Evolutionary conservation across 2,113 vertebrate genomes (phyloP).

Genomic region (Oreotrochilus melanogaster): DNA sequence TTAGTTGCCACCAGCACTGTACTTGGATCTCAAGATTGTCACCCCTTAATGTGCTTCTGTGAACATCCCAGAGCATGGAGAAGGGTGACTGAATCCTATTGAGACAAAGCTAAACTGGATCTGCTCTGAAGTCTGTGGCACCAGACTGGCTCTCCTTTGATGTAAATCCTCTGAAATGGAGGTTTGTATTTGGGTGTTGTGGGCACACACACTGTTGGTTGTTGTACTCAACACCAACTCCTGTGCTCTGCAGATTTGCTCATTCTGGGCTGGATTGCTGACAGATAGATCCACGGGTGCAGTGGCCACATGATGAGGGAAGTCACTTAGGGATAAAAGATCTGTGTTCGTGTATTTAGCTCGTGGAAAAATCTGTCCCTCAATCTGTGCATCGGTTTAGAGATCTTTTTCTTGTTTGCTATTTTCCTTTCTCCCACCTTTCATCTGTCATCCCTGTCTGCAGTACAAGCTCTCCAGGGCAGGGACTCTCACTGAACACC

Average conservation of each 20-base stretch:
- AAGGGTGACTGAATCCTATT: not conserved
- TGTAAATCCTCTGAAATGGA: not conserved
- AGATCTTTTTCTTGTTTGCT: conserved; percentile 59
- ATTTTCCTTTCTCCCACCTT: conserved; percentile 64
- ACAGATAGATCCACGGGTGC: not conserved
- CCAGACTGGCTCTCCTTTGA: not conserved
- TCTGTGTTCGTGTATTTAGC: conserved; percentile 43
- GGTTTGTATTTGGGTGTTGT: too few relatives aligned
- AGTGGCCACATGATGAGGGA: not conserved
- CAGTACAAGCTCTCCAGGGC: conserved; percentile 31
- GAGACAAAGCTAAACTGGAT: not conserved
- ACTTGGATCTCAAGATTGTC: not conserved
- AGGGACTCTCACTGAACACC: not conserved
- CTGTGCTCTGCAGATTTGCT: not conserved
- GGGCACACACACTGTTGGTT: too few relatives aligned
- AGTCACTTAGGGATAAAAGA: conserved; percentile 54
- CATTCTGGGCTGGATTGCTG: not conserved
- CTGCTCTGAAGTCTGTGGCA: not conserved
- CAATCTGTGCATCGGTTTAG: conserved; percentile 48
- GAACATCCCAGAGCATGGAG: not conserved
- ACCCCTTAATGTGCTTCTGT: not conserved
- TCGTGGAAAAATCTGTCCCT: conserved; percentile 64
- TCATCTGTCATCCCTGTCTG: conserved; percentile 64
- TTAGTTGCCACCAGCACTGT: not conserved
- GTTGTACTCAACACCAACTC: not conserved